Evolutionary conservation across 35 echinoderm and acorn worm genomes (phyloP), one percentile per base, ranked within the genome.

Genomic region (Apostichopus californicus): DNA sequence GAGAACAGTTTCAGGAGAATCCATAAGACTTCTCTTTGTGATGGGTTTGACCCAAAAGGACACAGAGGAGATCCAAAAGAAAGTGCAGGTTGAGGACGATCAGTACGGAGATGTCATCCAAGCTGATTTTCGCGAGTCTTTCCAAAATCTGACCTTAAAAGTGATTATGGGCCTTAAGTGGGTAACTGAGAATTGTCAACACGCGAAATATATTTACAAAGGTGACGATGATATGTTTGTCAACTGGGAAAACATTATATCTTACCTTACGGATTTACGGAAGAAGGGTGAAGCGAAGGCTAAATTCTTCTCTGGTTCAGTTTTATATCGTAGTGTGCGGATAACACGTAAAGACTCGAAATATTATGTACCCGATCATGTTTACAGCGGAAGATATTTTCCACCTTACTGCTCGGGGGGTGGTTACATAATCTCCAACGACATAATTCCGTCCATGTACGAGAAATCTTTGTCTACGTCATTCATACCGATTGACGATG

Each of bases 171-270:
- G 95, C 1, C 79, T 98, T 20, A 92, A 93, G 22, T 98, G 97
- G 97, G 93, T 98, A 2, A 90, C 91, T 1, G 18, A 96, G 15
- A 94, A 96, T 72, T 98, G 97, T 60, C 12, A 72, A 6, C 91
- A 94, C 80, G 95, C 95, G 21, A 93, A 80, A 34, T 98, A 94
- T 91, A 83, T 98, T 70, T 96, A 94, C 77, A 98, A 98, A 93
- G 97, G 95, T 2, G 97, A 98, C 73, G 97, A 98, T 81, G 97
- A 98, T 85, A 96, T 96, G 93, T 96, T 96, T 56, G 93, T 98
- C 61, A 98, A 98, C 55, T 98, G 94, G 85, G 84, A 94, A 6
- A 94, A 94, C 77, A 98, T 98, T 75, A 88, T 98, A 6, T 83
- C 79, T 58, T 77, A 95, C 55, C 81, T 98, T 15, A 72, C 87